Conservation (phyloP, 2,797 vertebrate species). For the Meriones psammophilus region DNA sequence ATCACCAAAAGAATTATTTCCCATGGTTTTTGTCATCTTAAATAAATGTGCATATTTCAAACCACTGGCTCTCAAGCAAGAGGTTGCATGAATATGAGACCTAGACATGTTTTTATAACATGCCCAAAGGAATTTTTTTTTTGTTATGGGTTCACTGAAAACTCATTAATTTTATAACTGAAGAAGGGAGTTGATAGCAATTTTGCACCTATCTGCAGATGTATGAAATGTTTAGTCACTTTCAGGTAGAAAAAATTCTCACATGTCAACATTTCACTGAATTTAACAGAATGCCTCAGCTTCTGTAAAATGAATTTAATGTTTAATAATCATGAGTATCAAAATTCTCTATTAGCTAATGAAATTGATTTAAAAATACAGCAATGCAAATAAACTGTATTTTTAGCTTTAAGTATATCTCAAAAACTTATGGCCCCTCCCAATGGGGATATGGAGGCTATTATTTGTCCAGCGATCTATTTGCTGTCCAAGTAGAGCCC, state of each 20-base stretch:
- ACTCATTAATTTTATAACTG: conserved; percentile 84
- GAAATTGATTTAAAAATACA: conserved; percentile 62
- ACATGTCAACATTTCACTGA: conserved; percentile 79
- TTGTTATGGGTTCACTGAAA: conserved; percentile 77
- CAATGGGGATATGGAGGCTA: not conserved
- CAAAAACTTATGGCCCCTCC: not conserved
- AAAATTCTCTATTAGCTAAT: conserved; percentile 64
- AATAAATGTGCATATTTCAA: conserved; percentile 74
- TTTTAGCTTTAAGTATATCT: conserved; percentile 65
- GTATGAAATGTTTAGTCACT: conserved; percentile 84
- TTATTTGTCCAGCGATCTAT: not conserved
- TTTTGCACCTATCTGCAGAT: conserved; percentile 81
- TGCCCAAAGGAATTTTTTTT: conserved; percentile 82
- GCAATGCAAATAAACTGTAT: conserved; percentile 34
- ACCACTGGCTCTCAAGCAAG: conserved; percentile 61
- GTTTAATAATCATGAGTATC: conserved; percentile 65
- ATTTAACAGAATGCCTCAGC: conserved; percentile 66
- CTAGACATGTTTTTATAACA: conserved; percentile 77
- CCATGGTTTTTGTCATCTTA: conserved; percentile 65
- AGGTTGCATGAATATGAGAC: conserved; percentile 61
- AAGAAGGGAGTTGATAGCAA: conserved; percentile 75
- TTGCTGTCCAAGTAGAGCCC: not conserved
- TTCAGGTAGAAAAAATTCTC: conserved; percentile 78
- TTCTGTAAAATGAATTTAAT: conserved; percentile 64
- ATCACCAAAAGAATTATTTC: conserved; percentile 74